Percentiles rank a stretch among this genome's conserved stretches.
These are phyloP conservation scores for Xestia ashworthii DNA, from an alignment of 2,888 invertebrate species.

Conservation along the genomic window DNA sequence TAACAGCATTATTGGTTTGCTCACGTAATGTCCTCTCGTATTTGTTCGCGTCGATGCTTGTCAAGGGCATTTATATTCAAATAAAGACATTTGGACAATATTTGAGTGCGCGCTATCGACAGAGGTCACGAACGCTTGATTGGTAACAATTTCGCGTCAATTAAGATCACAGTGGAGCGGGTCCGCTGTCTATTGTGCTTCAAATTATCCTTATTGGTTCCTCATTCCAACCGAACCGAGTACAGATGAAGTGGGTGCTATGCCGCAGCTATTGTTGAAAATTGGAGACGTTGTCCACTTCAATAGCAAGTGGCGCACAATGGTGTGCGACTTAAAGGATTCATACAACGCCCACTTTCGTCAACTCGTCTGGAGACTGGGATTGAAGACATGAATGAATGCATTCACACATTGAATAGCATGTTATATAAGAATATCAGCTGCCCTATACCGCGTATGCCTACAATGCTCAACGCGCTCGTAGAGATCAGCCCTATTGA, in stretches of 20 bases:
- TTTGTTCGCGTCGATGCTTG: conserved; percentile 29
- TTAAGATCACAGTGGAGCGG: conserved; percentile 77
- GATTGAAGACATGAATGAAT: conserved; percentile 12
- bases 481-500: too few species aligned
- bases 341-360: conserved; percentile 49
- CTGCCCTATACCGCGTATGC: too few species aligned
- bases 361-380: conserved; percentile 19
- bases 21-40: conserved; percentile 30
- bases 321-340: conserved; percentile 51
- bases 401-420: conserved; percentile 11
- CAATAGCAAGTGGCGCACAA: conserved; percentile 57
- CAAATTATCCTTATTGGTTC: conserved; percentile 88
- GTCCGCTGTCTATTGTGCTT: conserved; percentile 77
- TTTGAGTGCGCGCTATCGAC: conserved; percentile 73
- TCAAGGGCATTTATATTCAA: conserved; percentile 64
- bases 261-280: conserved; percentile 62
- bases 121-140: conserved; percentile 81
- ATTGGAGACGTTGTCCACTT: conserved; percentile 56
- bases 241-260: conserved; percentile 59
- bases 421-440: neutral
- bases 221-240: conserved; percentile 76
- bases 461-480: too few species aligned
- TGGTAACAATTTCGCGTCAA: conserved; percentile 89
- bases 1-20: conserved; percentile 48
- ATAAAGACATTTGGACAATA: conserved; percentile 56